Base-by-base conservation (phyloP, 1,140 invertebrate species). In the Bombus consobrinus region DNA sequence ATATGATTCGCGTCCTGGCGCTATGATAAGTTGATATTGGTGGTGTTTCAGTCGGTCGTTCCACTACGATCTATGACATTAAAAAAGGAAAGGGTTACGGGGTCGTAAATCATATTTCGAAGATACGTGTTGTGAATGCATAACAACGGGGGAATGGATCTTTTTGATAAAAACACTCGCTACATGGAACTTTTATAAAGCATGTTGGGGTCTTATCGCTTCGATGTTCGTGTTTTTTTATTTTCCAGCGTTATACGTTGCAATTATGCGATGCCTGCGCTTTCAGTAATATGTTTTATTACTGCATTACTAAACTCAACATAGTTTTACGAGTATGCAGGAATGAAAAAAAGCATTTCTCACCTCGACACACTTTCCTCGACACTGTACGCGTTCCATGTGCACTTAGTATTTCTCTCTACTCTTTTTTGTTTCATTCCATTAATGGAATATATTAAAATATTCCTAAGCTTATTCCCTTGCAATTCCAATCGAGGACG, bases 401-500 rank as follows among this genome's bases (percentile, higher is more conserved):
- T 43, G 34, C 41, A 47, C 77, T 5, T 53, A 66, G 43, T n/a
- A n/a, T 28, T 66, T 66, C 64, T 34, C 18, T 18, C n/a, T 15
- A 10, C 4, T 22, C 53, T n/a, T 77, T 57, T 57, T 43, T 9
- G 1, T 83, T 68, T 73, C 59, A 83, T 77, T 83, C 76, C 81
- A 77, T 76, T 83, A 83, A 68, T 68, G 81, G 73, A 83, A 83
- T 83, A 76, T 68, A 83, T 83, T 83, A 76, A 66, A 83, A 76
- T 66, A 53, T 82, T 22, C 72, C 8, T 6, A 10, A 1, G 59
- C 34, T 76, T 66, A 53, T 83, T 68, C 34, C 62, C n/a, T 76
- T 68, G 73, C 53, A 77, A 68, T 83, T 57, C 73, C 73, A 39
- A 76, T 77, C 15, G 59, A 57, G 79, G 37, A 81, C 68, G 25